Evolutionary conservation across 2,888 invertebrate species (phyloP).

Genomic region (Drymonia ruficornis): DNA sequence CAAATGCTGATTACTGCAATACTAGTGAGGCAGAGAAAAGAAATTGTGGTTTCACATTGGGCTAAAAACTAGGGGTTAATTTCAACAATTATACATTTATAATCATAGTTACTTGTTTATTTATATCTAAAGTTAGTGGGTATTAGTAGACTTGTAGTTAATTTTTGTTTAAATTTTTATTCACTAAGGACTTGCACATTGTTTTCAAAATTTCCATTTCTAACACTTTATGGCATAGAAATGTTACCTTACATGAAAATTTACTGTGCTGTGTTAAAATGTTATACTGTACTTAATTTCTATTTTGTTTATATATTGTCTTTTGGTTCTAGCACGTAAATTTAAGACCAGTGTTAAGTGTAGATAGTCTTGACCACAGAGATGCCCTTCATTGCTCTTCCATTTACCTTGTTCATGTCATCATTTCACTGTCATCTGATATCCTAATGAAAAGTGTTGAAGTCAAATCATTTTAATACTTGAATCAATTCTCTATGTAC

Average conservation of each 20-base stretch:
- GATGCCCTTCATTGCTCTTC: constrained; percentile 35
- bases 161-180: constrained; percentile 24
- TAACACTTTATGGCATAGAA: not conserved
- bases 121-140: constrained; percentile 48
- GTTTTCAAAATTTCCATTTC: not conserved
- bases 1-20: constrained; percentile 23
- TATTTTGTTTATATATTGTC: constrained; percentile 28
- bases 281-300: constrained; percentile 55
- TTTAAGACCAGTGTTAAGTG: constrained; percentile 47
- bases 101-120: constrained; percentile 47
- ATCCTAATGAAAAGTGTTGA: not conserved
- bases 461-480: too few species aligned
- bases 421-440: not conserved
- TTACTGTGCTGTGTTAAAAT: constrained; percentile 22
- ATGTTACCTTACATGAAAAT: constrained; percentile 10
- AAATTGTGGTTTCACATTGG: constrained; percentile 27
- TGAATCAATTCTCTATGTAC: too few species aligned
- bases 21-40: constrained; percentile 31
- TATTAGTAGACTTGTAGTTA: constrained; percentile 32
- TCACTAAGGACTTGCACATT: constrained; percentile 33
- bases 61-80: constrained; percentile 30
- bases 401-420: constrained; percentile 21
- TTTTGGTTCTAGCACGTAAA: constrained; percentile 47
- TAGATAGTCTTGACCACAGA: constrained; percentile 39
- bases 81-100: constrained; percentile 31